phyloP scores from a whole-genome alignment of 1,140 invertebrate species.

The Copidosoma floridanum region DNA sequence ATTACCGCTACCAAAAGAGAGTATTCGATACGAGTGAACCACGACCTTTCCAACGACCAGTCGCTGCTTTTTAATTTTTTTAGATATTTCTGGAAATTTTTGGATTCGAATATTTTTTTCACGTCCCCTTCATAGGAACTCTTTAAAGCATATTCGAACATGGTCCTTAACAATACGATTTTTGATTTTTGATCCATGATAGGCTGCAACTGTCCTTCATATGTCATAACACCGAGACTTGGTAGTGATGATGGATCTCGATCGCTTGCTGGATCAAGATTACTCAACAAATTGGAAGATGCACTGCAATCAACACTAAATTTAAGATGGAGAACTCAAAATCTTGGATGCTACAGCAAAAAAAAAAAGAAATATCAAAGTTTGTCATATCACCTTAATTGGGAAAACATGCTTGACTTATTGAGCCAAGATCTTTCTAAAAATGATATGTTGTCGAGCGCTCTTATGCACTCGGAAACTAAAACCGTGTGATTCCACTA shows the following conservation, averaged over 20 bases:
- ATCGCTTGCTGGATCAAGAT: constrained; percentile 23
- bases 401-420: constrained; percentile 39
- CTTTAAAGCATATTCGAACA: constrained; percentile 33
- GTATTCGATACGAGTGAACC: constrained; percentile 49
- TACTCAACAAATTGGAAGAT: constrained; percentile 48
- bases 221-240: constrained; percentile 39
- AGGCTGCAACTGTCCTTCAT: constrained; percentile 46
- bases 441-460: constrained; percentile 30
- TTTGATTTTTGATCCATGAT: constrained; percentile 38
- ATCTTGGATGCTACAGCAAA: too few relatives aligned
- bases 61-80: constrained; percentile 32
- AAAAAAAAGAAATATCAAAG: neutral
- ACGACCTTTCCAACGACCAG: constrained; percentile 48
- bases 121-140: constrained; percentile 28
- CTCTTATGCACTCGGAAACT: constrained; percentile 38
- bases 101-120: constrained; percentile 28
- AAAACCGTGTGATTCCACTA: constrained; percentile 48
- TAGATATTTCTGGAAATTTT: constrained; percentile 42
- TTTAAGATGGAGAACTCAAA: neutral
- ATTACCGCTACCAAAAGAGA: constrained; percentile 40
- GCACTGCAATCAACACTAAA: constrained; percentile 32
- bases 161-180: constrained; percentile 40
- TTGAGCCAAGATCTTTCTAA: constrained; percentile 37
- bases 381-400: constrained; percentile 33
- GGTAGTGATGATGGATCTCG: constrained; percentile 46